Conservation (phyloP, 1,140 invertebrate genomes). For the Acromyrmex echinatior region DNA sequence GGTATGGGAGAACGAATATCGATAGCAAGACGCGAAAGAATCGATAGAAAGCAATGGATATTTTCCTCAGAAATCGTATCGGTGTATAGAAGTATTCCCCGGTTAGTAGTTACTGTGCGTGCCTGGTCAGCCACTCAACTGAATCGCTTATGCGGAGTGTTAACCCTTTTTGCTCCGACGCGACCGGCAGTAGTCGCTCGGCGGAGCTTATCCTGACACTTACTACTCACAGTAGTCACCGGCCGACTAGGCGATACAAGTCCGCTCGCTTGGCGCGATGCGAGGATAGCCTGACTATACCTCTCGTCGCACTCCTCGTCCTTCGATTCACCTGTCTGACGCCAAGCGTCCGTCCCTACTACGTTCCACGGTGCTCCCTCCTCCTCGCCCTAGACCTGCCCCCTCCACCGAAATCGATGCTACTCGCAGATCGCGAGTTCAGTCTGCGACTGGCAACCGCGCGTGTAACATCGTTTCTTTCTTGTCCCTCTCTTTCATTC, state of each 20-base stretch:
- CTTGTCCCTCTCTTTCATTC: slow-evolving; percentile 16
- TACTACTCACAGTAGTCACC: slow-evolving; percentile 31
- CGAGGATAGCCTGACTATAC: slow-evolving; percentile 67
- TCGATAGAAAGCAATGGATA: background rate
- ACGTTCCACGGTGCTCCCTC: slow-evolving; percentile 53
- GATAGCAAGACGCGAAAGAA: background rate
- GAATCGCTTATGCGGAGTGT: background rate
- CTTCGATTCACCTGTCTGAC: slow-evolving; percentile 56
- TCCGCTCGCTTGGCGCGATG: slow-evolving; percentile 35
- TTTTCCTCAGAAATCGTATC: slow-evolving; percentile 3
- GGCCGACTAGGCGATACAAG: slow-evolving; percentile 53
- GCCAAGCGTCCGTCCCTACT: slow-evolving; percentile 67
- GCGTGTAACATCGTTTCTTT: slow-evolving; percentile 71
- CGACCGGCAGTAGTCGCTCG: background rate
- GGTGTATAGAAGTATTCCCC: background rate
- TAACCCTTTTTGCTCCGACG: slow-evolving; percentile 19
- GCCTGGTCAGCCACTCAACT: slow-evolving; percentile 6
- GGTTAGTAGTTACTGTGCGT: slow-evolving; percentile 18
- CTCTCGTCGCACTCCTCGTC: slow-evolving; percentile 65
- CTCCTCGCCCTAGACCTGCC: slow-evolving; percentile 64
- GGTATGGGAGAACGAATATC: background rate
- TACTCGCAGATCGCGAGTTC: slow-evolving; percentile 78
- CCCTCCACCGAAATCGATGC: slow-evolving; percentile 79
- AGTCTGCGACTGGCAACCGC: slow-evolving; percentile 79
- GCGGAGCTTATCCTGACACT: slow-evolving; percentile 6